phyloP scores from a whole-genome alignment of 2,888 invertebrate species.

The Drosophila suboccidentalis region DNA sequence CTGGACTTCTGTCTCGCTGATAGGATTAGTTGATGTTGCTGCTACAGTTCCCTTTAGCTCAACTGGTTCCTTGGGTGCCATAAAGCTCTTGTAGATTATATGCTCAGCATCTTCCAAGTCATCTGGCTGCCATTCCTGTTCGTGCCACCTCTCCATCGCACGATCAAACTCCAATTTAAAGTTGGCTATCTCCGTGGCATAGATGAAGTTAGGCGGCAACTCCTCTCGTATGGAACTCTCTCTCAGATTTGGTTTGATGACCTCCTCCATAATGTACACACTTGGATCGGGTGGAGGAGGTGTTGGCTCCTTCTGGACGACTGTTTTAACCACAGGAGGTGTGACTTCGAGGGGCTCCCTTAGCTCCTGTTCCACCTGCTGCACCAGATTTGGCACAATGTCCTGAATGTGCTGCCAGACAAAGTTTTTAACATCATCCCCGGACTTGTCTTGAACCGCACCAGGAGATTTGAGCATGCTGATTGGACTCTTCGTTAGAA shows the following conservation, averaged over 20 bases:
- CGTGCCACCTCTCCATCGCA: conserved; percentile 60
- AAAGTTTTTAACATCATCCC: conserved; percentile 83
- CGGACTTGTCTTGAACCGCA: conserved; percentile 47
- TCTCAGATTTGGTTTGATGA: conserved; percentile 83
- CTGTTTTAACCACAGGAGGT: neutral
- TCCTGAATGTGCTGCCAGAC: conserved; percentile 86
- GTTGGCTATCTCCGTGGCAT: conserved; percentile 76
- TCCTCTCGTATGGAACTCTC: conserved; percentile 77
- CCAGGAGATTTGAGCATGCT: conserved; percentile 54
- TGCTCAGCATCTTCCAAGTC: conserved; percentile 63
- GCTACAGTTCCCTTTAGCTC: neutral
- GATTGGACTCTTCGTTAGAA: conserved; percentile 85
- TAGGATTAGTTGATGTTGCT: neutral
- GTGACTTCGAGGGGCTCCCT: conserved; percentile 59
- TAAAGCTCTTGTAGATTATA: conserved; percentile 71
- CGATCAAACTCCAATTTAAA: conserved; percentile 76
- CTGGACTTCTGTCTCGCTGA: neutral
- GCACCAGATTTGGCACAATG: conserved; percentile 85
- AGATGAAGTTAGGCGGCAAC: conserved; percentile 64
- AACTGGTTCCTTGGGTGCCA: conserved; percentile 45
- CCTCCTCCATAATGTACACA: conserved; percentile 82
- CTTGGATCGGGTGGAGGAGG: conserved; percentile 64
- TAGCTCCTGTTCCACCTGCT: conserved; percentile 85
- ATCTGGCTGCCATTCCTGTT: conserved; percentile 59
- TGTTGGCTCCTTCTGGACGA: conserved; percentile 28